These are phyloP conservation scores for Callipepla squamata DNA, from an alignment of 2,113 vertebrate genomes.

Conservation along the genomic window DNA sequence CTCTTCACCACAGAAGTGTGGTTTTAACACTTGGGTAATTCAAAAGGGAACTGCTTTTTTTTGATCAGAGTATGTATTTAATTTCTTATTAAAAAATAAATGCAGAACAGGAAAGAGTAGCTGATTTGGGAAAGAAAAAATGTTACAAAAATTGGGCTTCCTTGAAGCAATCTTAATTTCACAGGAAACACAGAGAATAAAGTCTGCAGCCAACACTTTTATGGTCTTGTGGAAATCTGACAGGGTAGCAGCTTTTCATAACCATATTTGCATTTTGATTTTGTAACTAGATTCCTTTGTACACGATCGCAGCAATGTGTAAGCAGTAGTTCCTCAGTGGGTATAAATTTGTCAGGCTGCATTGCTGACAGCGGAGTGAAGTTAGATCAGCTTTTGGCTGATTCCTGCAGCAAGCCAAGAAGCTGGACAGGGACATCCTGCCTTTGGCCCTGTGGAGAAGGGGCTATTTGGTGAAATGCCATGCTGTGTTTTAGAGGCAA, in stretches of 20 bases:
- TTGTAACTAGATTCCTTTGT: neutral
- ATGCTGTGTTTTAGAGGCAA: neutral
- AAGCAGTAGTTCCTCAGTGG: neutral
- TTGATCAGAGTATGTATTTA: constrained; percentile 19
- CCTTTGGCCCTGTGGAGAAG: neutral
- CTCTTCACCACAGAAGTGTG: neutral
- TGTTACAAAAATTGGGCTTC: neutral
- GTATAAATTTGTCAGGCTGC: neutral
- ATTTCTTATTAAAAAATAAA: constrained; percentile 38
- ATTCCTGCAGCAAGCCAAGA: neutral
- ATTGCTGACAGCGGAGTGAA: neutral
- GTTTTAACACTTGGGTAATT: constrained; percentile 34
- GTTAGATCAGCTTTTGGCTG: neutral
- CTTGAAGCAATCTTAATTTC: constrained; percentile 13
- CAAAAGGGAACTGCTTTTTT: constrained; percentile 19
- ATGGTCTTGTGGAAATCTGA: neutral
- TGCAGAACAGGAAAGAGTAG: neutral
- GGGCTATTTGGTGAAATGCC: neutral
- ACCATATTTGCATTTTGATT: neutral
- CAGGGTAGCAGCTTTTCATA: neutral
- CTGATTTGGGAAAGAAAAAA: neutral
- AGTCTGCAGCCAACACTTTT: neutral
- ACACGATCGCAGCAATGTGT: neutral
- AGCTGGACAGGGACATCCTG: neutral
- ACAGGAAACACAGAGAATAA: neutral